Evolutionary conservation across 2,113 vertebrate species (phyloP).

Genomic region (Dermatemys mawii): DNA sequence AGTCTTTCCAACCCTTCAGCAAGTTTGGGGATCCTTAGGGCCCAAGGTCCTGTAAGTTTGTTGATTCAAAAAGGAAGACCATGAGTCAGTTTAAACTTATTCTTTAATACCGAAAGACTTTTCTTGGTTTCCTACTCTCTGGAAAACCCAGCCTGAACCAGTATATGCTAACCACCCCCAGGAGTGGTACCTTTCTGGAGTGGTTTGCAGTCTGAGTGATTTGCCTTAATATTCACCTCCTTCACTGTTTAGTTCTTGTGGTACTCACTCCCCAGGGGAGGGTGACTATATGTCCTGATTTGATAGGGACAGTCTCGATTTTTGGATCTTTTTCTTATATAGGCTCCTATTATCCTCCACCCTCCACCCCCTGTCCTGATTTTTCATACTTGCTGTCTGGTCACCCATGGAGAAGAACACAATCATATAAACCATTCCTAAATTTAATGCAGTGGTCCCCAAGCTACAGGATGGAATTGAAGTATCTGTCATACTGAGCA

Average conservation of each 20-base stretch:
- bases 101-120: background rate
- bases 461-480: background rate
- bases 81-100: background rate
- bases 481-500: background rate
- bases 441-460: background rate
- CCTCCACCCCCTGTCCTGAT: no score
- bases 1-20: background rate
- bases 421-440: background rate
- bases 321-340: no score
- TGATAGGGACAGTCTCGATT: no score
- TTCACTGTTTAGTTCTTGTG: background rate
- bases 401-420: background rate
- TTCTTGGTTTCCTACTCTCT: background rate
- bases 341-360: no score
- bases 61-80: background rate
- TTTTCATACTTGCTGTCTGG: no score
- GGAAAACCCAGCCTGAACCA: background rate
- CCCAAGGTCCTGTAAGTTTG: background rate
- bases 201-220: background rate
- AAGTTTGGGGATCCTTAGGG: background rate
- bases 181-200: background rate
- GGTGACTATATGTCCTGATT: no score
- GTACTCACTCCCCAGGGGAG: no score
- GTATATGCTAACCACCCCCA: no score
- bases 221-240: background rate